Percentiles rank a stretch among this genome's conserved stretches.
Evolutionary conservation across 2,113 vertebrate genomes (phyloP).

Genomic region (Hiodon tergisus): DNA sequence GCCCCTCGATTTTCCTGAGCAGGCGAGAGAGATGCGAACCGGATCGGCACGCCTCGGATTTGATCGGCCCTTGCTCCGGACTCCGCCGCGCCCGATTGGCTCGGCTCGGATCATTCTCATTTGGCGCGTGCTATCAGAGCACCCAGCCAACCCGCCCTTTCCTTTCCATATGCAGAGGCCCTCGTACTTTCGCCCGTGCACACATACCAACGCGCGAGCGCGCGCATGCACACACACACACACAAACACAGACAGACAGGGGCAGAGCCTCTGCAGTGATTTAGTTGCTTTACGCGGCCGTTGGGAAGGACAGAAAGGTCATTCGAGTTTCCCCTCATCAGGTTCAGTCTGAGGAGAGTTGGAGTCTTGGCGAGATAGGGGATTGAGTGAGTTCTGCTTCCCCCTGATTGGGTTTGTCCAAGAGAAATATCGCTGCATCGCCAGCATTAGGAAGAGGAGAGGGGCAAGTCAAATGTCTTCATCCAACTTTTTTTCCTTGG

Average conservation of each 20-base stretch:
- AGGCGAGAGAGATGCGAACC: background rate
- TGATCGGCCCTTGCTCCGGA: no score
- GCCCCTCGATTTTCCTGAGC: background rate
- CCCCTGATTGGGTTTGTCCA: constrained; percentile 2
- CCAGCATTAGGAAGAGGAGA: background rate
- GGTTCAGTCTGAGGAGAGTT: background rate
- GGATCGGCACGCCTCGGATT: background rate
- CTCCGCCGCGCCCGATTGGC: no score
- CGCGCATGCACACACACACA: background rate
- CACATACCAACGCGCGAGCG: background rate
- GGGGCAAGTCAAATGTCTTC: background rate
- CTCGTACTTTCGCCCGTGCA: no score
- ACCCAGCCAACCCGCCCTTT: no score
- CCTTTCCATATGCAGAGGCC: no score
- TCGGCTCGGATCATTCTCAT: no score
- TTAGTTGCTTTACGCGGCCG: background rate
- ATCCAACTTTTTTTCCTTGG: background rate
- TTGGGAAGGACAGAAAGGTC: background rate
- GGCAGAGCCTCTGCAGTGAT: background rate
- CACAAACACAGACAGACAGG: background rate
- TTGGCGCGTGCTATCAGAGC: no score
- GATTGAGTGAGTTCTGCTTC: background rate
- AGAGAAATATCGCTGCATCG: background rate
- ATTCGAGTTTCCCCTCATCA: background rate
- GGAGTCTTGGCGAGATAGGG: background rate